Evolutionary conservation across 2,113 vertebrate genomes (phyloP).

Genomic region (Octodon degus): DNA sequence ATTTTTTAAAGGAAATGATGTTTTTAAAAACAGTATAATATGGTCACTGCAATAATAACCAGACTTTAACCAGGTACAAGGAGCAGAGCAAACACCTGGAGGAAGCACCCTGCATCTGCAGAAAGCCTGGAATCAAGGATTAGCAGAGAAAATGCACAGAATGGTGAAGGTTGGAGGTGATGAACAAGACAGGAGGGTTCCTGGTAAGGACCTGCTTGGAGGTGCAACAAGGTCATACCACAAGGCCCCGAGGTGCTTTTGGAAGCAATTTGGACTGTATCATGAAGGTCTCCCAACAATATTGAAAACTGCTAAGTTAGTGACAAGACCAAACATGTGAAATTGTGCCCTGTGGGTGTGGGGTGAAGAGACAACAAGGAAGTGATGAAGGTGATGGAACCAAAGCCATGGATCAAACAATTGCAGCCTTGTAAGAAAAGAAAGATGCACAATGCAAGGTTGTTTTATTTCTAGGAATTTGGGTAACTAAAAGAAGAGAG

Average conservation of each 20-base stretch:
- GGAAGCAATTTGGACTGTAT: background rate
- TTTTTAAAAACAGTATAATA: background rate
- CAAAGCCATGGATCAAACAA: background rate
- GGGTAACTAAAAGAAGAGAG: background rate
- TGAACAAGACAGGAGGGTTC: too few relatives aligned
- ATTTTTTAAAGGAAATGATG: background rate
- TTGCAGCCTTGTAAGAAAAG: background rate
- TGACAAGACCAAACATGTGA: background rate
- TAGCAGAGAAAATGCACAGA: background rate
- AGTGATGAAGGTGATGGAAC: background rate
- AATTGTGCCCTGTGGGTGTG: background rate
- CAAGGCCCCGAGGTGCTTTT: rapidly evolving
- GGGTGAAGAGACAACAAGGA: background rate
- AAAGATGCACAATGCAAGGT: rapidly evolving
- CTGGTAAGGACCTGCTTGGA: rapidly evolving
- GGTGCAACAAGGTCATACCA: rapidly evolving
- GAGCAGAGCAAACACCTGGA: background rate
- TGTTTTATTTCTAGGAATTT: background rate
- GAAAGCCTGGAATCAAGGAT: background rate
- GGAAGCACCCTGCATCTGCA: background rate
- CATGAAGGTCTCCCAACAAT: background rate
- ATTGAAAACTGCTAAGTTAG: background rate
- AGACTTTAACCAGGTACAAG: background rate
- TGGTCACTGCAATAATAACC: background rate
- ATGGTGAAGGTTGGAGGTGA: rapidly evolving